Evolutionary conservation across 2,113 vertebrate species (phyloP).

Genomic region (Limnothrissa miodon): DNA sequence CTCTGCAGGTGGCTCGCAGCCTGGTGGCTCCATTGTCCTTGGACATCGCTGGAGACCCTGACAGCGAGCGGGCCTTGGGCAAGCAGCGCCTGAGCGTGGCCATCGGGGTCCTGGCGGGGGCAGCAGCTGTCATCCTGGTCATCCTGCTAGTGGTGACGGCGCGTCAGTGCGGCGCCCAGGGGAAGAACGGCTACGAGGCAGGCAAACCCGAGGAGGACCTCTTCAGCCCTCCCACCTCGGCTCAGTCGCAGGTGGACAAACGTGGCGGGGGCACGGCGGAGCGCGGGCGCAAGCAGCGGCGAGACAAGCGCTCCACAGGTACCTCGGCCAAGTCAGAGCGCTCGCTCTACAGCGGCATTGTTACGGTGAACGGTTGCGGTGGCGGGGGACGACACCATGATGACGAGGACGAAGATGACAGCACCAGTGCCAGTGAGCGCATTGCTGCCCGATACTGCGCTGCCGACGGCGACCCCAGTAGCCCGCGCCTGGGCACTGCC

Average conservation of each 20-base stretch:
- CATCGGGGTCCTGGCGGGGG: slow-evolving; percentile 88
- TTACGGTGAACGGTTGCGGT: slow-evolving; percentile 72
- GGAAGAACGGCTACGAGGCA: slow-evolving; percentile 87
- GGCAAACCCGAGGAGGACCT: slow-evolving; percentile 94
- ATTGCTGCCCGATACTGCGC: slow-evolving; percentile 90
- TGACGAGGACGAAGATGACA: slow-evolving; percentile 70
- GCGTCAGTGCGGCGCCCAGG: slow-evolving; percentile 88
- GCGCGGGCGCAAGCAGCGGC: slow-evolving; percentile 20
- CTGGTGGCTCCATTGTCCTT: slow-evolving; percentile 84
- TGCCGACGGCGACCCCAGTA: slow-evolving; percentile 78
- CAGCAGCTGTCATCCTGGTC: slow-evolving; percentile 88
- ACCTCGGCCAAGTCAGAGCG: slow-evolving; percentile 82
- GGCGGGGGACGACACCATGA: slow-evolving; percentile 56
- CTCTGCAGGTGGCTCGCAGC: slow-evolving; percentile 83
- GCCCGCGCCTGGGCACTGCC: slow-evolving; percentile 84
- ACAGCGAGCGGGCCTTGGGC: slow-evolving; percentile 82
- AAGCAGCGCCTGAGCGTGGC: slow-evolving; percentile 91
- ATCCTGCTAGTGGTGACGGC: slow-evolving; percentile 91
- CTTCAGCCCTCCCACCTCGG: slow-evolving; percentile 81
- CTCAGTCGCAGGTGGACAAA: slow-evolving; percentile 36
- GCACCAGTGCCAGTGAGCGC: slow-evolving; percentile 88
- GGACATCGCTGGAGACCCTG: slow-evolving; percentile 93
- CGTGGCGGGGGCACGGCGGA: slow-evolving; percentile 33
- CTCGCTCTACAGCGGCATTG: slow-evolving; percentile 84
- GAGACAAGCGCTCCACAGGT: slow-evolving; percentile 47